Conservation (phyloP, 2,113 vertebrate genomes). For the Alethe diademata region DNA sequence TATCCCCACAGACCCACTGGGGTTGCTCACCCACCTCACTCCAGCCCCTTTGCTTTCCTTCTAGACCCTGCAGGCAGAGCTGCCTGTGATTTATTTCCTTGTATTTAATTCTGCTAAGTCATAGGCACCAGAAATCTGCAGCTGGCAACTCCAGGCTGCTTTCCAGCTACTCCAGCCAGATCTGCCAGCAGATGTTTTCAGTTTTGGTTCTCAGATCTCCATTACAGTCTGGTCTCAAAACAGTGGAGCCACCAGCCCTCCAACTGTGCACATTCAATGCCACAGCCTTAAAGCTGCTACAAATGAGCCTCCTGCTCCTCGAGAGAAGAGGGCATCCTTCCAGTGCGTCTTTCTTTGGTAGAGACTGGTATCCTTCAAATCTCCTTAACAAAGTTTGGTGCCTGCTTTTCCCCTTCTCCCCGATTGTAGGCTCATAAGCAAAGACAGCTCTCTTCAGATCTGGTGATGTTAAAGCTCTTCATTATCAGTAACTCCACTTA, state of each 20-base stretch:
- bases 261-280: not conserved
- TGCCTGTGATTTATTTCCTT: not conserved
- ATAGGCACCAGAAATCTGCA: conserved; percentile 35
- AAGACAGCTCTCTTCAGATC: not conserved
- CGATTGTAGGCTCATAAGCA: not conserved
- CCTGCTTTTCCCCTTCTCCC: not conserved
- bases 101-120: not conserved
- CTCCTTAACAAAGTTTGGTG: not conserved
- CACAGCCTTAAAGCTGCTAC: not conserved
- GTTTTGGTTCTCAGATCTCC: conserved; percentile 62
- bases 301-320: not conserved
- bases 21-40: not conserved
- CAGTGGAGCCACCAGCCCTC: not conserved
- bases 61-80: not conserved
- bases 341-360: not conserved
- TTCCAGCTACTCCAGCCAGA: conserved; percentile 26
- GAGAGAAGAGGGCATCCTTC: not conserved
- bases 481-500: not conserved
- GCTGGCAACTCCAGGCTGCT: conserved; percentile 50
- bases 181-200: conserved; percentile 50
- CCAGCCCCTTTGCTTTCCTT: not conserved
- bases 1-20: not conserved
- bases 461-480: not conserved
- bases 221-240: conserved; percentile 17
- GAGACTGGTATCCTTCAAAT: not conserved